Evolutionary conservation across 2,797 vertebrate genomes (phyloP), one percentile per base, ranked within the genome.

Genomic region (Poeciliopsis infans): DNA sequence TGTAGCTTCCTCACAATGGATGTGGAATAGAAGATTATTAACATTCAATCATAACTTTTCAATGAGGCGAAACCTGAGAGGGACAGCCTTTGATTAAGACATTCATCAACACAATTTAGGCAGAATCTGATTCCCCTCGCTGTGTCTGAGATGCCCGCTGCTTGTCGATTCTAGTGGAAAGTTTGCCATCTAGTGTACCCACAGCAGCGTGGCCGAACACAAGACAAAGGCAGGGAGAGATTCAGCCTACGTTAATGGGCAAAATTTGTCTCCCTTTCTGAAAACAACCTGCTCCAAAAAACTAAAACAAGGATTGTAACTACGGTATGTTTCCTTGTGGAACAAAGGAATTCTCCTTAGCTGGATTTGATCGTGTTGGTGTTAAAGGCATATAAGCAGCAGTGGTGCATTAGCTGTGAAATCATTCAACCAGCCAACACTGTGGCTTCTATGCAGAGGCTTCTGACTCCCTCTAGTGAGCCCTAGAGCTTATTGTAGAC

Each of bases 141-240:
- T 77, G 84, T 86, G 86, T 91, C 88, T 85, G 85, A 92, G 79
- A 69, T 25, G 86, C 79, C 87, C 55, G 53, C 88, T 73, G 87
- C 89, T 86, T 39, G 45, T n/a, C 88, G 91, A 92, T 94, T 93
- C 87, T 79, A 93, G 90, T 92, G 94, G 75, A 89, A 93, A 91
- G 93, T 93, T 94, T 95, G 95, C 95, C 95, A 95, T 95, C 96
- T 95, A 95, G 95, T 93, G 95, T 95, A 96, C 92, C 85, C 95
- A 96, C 93, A 91, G 96, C 96, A 96, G 96, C 96, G 96, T 93
- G 93, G 85, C 85, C 39, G 10, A 85, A 61, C 81, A 82, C 78
- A 47, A 92, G 88, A 93, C 91, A 93, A 93, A 93, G 91, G 85
- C 90, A 86, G 87, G 73, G 84, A 79, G 74, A 64, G 84, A 79